Evolutionary conservation across 2,797 vertebrate species (phyloP).

Genomic region (Sebastes matsubarae): DNA sequence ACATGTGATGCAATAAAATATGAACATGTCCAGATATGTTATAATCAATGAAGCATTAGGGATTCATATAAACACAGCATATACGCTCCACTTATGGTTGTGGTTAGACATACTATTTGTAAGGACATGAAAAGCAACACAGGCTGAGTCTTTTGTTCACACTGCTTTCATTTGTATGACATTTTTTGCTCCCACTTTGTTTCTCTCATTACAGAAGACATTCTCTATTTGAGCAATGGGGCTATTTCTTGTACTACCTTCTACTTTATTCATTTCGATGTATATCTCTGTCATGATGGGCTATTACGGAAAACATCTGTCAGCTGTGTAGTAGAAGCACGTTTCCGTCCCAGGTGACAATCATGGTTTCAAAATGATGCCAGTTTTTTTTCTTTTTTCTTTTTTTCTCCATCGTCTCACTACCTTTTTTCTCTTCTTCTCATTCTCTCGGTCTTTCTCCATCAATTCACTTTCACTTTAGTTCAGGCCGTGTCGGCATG

Average conservation of each 20-base stretch:
- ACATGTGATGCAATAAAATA: constrained; percentile 17
- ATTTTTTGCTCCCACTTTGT: not conserved
- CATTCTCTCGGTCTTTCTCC: not conserved
- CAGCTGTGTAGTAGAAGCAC: constrained; percentile 33
- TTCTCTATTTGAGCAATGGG: constrained; percentile 9
- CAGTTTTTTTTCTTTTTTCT: constrained; percentile 1
- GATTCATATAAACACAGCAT: constrained; percentile 17
- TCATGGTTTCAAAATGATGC: constrained; percentile 26
- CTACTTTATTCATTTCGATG: constrained; percentile 33
- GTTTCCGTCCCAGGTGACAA: constrained; percentile 18
- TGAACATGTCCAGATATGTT: not conserved
- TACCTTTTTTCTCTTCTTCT: not conserved
- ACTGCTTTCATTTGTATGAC: not conserved
- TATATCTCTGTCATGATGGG: constrained; percentile 53
- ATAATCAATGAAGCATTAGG: constrained; percentile 17
- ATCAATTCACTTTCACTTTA: constrained; percentile 1
- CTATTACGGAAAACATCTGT: constrained; percentile 70
- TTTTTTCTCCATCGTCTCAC: not conserved
- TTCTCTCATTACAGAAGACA: constrained; percentile 16
- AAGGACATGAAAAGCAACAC: not conserved
- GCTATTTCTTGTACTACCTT: not conserved
- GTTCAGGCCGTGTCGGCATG: not conserved
- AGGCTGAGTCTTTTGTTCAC: constrained; percentile 10
- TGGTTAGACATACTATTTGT: constrained; percentile 8
- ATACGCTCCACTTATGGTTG: not conserved